Conservation (phyloP, 2,797 vertebrate species). For the Luscinia luscinia region DNA sequence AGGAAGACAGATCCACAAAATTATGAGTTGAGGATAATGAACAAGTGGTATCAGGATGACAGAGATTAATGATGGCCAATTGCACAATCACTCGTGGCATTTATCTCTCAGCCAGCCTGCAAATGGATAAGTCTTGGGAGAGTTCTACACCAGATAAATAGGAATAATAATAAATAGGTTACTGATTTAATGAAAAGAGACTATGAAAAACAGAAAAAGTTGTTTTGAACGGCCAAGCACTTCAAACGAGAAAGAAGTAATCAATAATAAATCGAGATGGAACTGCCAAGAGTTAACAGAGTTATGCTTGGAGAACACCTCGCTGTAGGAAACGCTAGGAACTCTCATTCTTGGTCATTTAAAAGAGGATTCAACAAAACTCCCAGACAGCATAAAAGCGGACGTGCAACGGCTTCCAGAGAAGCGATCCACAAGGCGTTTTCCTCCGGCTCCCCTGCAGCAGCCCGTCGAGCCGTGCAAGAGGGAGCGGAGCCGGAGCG, state of each 20-base stretch:
- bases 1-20: background rate
- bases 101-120: background rate
- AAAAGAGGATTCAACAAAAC: background rate
- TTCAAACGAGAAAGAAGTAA: background rate
- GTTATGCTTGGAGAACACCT: background rate
- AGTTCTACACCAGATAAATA: background rate
- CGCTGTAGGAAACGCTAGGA: accelerated
- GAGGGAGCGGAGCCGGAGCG: background rate
- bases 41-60: background rate
- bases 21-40: background rate
- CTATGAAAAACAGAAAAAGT: background rate
- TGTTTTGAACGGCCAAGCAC: background rate
- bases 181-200: background rate
- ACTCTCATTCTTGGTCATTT: background rate
- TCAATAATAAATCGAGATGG: background rate
- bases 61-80: background rate
- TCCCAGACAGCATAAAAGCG: background rate
- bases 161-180: background rate
- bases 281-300: background rate
- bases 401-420: background rate
- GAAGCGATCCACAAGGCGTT: background rate
- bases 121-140: accelerated
- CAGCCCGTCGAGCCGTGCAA: too few relatives aligned
- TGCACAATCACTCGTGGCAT: background rate
- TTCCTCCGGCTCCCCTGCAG: background rate